Percentiles rank a stretch among this genome's conserved stretches.
Evolutionary conservation across 1,140 invertebrate species (phyloP).

Genomic region (Zaprionus africanus): DNA sequence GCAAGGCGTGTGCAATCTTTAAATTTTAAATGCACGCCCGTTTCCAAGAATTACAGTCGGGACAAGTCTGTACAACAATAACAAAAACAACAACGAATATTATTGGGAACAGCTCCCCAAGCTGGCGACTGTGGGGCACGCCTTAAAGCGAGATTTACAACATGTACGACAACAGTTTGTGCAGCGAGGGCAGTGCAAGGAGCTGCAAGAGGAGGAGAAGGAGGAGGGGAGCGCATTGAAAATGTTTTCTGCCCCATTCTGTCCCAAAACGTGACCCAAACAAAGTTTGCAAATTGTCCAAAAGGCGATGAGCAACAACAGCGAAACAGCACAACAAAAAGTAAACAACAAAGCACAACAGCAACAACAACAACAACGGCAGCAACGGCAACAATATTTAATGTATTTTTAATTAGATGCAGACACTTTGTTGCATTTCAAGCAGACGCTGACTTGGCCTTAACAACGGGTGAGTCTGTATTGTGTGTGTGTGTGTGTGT

Average conservation of each 20-base stretch:
- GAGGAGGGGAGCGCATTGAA: slow-evolving; percentile 40
- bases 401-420: slow-evolving; percentile 80
- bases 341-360: slow-evolving; percentile 36
- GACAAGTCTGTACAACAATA: background rate
- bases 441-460: slow-evolving; percentile 34
- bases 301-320: slow-evolving; percentile 47
- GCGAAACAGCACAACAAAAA: slow-evolving; percentile 36
- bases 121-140: slow-evolving; percentile 41
- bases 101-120: slow-evolving; percentile 43
- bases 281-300: slow-evolving; percentile 73
- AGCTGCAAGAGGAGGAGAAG: slow-evolving; percentile 18
- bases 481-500: slow-evolving; percentile 28
- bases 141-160: slow-evolving; percentile 78
- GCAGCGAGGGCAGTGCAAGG: background rate
- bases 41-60: slow-evolving; percentile 69
- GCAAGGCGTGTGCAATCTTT: slow-evolving; percentile 27
- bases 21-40: slow-evolving; percentile 64
- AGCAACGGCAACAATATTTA: slow-evolving; percentile 59
- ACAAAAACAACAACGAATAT: slow-evolving; percentile 3
- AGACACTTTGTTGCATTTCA: slow-evolving; percentile 73
- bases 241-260: slow-evolving; percentile 30
- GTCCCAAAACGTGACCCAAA: slow-evolving; percentile 73
- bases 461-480: background rate
- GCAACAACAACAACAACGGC: background rate
- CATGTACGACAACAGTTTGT: slow-evolving; percentile 77